Base-by-base conservation (phyloP, 1,140 invertebrate genomes). In the Bombus superbus region DNA sequence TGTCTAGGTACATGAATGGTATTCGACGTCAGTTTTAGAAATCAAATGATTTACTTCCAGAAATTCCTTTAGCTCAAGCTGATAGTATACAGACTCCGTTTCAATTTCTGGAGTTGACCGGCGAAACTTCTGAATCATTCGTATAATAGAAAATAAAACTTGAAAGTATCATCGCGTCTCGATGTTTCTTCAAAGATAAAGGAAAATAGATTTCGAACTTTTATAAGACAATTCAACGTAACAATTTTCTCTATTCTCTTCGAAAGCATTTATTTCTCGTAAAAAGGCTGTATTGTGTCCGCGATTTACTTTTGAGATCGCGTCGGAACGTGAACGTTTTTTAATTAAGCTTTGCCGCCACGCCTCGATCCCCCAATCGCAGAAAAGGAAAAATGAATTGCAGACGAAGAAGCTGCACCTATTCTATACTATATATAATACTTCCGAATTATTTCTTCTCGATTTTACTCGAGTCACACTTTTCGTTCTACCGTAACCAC, bases 361-460 rank as follows among this genome's bases (percentile, higher is more conserved):
- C 74, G 73, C 81, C 62, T 83, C 81, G 81, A 83, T 77, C 71
- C n/a, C 2, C n/a, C 69, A 62, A 35, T n/a, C 18, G 44, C 62
- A 25, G 44, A 66, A 47, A 32, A 72, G n/a, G 0, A 66, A 38
- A 10, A 40, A n/a, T 35, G 25, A 72, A 6, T 53, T 11, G 32
- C 69, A 64, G 28, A 73, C 32, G 28, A 47, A 35, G 47, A 40
- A 71, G 9, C 81, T 77, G 73, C 81, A 77, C 35, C 18, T 75
- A 53, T n/a, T 18, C 81, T 35, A n/a, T 9, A 66, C 35, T 38
- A 66, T n/a, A 64, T 40, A 42, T 28, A 28, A 59, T 62, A 62
- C 40, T 28, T 78, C 10, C 44, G 44, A 59, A 59, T n/a, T 71
- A 64, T 68, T 69, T 81, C 73, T 86, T 71, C 68, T 86, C 66